phyloP scores from a whole-genome alignment of 2,888 invertebrate species.

The Ferrisia virgata region DNA sequence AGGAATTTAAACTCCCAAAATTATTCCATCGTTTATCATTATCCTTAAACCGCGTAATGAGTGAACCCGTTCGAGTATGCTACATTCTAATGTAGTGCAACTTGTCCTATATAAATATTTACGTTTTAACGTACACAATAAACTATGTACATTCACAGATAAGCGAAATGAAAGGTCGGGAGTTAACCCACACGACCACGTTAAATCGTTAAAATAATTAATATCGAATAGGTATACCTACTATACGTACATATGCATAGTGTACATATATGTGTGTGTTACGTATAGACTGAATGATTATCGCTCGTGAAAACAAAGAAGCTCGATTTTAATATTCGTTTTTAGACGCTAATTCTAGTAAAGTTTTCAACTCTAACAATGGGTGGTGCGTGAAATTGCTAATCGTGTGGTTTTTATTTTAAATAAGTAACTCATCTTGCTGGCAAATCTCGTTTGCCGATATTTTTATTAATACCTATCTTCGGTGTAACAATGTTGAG shows the following conservation, averaged over 20 bases:
- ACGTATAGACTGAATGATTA: neutral
- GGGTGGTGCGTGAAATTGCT: neutral
- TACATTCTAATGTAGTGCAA: neutral
- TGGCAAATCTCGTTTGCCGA: neutral
- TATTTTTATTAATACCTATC: neutral
- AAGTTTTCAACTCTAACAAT: neutral
- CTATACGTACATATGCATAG: no score
- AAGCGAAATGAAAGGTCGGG: neutral
- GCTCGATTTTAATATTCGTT: neutral
- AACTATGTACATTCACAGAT: neutral
- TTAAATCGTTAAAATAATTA: neutral
- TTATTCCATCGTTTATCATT: neutral
- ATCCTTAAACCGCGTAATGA: neutral
- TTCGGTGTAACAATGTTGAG: neutral
- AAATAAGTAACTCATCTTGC: neutral
- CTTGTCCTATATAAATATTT: slow-evolving; percentile 7
- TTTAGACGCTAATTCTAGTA: neutral
- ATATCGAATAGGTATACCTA: neutral
- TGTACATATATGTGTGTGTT: no score
- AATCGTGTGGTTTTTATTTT: neutral
- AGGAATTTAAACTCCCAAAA: neutral
- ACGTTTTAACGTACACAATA: neutral
- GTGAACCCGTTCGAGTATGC: neutral
- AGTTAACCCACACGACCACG: neutral
- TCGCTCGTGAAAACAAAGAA: neutral